These are phyloP conservation scores for Caenorhabditis panamensis DNA, from an alignment of 2,888 invertebrate genomes.

Conservation along the genomic window DNA sequence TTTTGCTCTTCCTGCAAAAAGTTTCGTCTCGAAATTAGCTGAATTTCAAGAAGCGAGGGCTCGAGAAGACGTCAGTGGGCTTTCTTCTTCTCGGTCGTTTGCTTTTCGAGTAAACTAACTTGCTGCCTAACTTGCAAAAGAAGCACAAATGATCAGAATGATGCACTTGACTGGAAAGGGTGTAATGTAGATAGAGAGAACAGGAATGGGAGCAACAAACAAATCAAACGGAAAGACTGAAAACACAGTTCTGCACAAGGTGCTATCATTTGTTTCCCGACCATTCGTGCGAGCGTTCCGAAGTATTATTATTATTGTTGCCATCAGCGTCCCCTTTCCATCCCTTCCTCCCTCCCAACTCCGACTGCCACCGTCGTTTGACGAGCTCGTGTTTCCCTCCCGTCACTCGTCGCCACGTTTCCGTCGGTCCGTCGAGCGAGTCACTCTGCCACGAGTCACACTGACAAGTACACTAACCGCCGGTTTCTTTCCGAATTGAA, in stretches of 20 bases:
- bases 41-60: slow-evolving; percentile 8
- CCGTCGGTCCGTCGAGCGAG: slow-evolving; percentile 29
- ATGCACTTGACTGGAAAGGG: too few species aligned
- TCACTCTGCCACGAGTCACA: slow-evolving; percentile 26
- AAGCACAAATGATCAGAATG: too few species aligned
- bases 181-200: too few species aligned
- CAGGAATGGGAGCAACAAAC: too few species aligned
- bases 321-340: background rate
- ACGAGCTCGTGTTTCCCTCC: slow-evolving; percentile 44
- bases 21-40: slow-evolving; percentile 28
- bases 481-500: slow-evolving; percentile 20
- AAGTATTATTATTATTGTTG: slow-evolving; percentile 39
- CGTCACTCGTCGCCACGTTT: slow-evolving; percentile 43
- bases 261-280: slow-evolving; percentile 4
- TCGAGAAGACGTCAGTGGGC: slow-evolving; percentile 17
- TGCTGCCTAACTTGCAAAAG: too few species aligned
- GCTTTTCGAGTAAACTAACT: too few species aligned
- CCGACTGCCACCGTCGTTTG: slow-evolving; percentile 38
- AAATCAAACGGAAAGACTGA: too few species aligned
- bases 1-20: slow-evolving; percentile 2
- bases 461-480: slow-evolving; percentile 46
- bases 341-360: background rate
- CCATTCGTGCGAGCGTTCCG: slow-evolving; percentile 13
- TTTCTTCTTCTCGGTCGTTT: too few species aligned
- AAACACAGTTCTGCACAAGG: background rate